These are phyloP conservation scores for Huso huso DNA, from an alignment of 2,797 vertebrate species.

Conservation along the genomic window DNA sequence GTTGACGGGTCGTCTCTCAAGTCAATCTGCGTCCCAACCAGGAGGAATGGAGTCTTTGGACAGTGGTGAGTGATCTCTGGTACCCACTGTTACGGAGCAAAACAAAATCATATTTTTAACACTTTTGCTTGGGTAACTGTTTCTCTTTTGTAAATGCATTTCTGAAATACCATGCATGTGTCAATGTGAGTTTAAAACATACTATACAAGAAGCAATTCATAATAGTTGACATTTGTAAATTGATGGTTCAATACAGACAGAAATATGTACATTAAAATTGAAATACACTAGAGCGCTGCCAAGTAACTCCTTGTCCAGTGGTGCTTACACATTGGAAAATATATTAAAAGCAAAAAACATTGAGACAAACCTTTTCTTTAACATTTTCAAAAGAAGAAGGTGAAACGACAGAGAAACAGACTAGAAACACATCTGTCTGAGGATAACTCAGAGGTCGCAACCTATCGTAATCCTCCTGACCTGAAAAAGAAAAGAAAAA, in stretches of 20 bases:
- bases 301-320: no score
- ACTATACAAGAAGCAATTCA: no score
- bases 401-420: constrained; percentile 70
- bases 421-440: constrained; percentile 73
- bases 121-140: neutral
- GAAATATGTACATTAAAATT: no score
- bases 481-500: constrained; percentile 38
- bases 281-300: no score
- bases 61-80: constrained; percentile 75
- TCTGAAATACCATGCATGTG: neutral
- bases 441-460: constrained; percentile 70
- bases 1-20: constrained; percentile 68
- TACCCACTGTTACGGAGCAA: constrained; percentile 53
- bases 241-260: no score
- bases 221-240: no score
- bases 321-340: no score
- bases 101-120: no score
- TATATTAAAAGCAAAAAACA: no score
- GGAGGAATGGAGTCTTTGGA: constrained; percentile 75
- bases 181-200: no score
- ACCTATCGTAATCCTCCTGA: constrained; percentile 73
- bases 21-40: constrained; percentile 73
- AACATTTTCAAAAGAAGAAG: constrained; percentile 74
- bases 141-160: neutral
- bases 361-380: constrained; percentile 61